Evolutionary conservation across 2,113 vertebrate species (phyloP).

Genomic region (Aptenodytes forsteri): DNA sequence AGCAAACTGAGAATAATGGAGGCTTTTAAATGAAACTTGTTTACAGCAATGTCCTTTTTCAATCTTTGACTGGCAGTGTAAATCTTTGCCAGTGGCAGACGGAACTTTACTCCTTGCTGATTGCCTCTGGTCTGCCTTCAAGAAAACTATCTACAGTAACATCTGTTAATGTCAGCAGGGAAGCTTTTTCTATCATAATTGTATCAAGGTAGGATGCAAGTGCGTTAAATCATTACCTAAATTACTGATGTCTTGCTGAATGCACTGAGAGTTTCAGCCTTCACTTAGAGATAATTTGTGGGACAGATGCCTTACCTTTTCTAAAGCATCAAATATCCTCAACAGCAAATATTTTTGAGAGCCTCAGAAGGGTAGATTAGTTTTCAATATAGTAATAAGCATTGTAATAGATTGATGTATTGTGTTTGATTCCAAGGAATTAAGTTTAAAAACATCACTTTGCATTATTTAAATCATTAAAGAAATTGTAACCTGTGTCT

Average conservation of each 20-base stretch:
- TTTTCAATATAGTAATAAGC: conserved; percentile 1
- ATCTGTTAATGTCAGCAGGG: conserved; percentile 28
- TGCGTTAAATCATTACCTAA: conserved; percentile 19
- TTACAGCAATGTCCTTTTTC: neutral
- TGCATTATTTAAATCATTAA: neutral
- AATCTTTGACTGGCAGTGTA: conserved; percentile 1
- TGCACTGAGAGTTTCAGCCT: neutral
- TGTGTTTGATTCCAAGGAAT: neutral
- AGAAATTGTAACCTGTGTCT: neutral
- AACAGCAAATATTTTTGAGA: neutral
- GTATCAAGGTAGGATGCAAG: conserved; percentile 42
- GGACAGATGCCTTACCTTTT: neutral
- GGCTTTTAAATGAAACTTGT: neutral
- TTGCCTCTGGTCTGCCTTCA: neutral
- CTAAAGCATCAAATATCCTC: neutral
- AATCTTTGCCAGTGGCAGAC: neutral
- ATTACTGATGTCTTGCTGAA: conserved; percentile 3
- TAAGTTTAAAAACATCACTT: neutral
- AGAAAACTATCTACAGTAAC: conserved; percentile 3
- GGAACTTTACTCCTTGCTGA: neutral
- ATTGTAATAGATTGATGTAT: neutral
- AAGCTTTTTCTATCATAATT: conserved; percentile 31
- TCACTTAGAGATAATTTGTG: conserved; percentile 3
- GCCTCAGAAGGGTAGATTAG: neutral
- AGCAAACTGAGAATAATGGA: neutral